These are phyloP conservation scores for Nymphalis io DNA, from an alignment of 1,140 invertebrate species.

Conservation along the genomic window DNA sequence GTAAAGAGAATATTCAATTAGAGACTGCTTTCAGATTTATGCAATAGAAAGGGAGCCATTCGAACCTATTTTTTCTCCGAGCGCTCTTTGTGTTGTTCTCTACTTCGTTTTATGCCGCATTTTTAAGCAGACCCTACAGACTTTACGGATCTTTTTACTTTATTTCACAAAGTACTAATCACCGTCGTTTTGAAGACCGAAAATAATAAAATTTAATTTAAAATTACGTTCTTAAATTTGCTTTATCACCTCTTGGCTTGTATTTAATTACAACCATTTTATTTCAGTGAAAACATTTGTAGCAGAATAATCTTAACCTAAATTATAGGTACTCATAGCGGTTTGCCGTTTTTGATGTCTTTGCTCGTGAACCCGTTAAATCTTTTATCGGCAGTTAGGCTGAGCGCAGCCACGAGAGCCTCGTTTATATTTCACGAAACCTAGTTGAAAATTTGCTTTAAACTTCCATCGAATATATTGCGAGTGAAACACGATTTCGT, in stretches of 20 bases:
- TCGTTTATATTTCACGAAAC: constrained; percentile 55
- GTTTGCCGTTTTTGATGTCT: constrained; percentile 58
- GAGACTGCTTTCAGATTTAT: constrained; percentile 74
- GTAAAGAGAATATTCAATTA: constrained; percentile 79
- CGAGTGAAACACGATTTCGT: background rate
- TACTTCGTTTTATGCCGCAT: constrained; percentile 42
- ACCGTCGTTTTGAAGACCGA: constrained; percentile 16
- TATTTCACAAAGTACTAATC: constrained; percentile 21
- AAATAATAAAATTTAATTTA: constrained; percentile 26
- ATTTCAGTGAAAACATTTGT: constrained; percentile 39
- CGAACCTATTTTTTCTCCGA: constrained; percentile 56
- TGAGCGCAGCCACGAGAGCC: constrained; percentile 38
- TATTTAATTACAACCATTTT: constrained; percentile 46
- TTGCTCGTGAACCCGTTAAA: constrained; percentile 57
- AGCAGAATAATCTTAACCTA: constrained; percentile 46
- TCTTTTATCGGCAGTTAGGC: constrained; percentile 64
- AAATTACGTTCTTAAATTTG: constrained; percentile 28
- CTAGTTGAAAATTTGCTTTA: constrained; percentile 29
- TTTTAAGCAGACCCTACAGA: constrained; percentile 33
- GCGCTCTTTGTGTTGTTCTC: constrained; percentile 44
- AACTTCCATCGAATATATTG: constrained; percentile 17
- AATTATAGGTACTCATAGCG: constrained; percentile 49
- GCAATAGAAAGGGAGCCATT: constrained; percentile 54
- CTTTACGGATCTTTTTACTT: constrained; percentile 18
- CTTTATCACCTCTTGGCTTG: constrained; percentile 30